Percentiles rank a stretch among this genome's conserved stretches.
phyloP scores from a whole-genome alignment of 2,888 invertebrate genomes.

The Bimastos eiseni region DNA sequence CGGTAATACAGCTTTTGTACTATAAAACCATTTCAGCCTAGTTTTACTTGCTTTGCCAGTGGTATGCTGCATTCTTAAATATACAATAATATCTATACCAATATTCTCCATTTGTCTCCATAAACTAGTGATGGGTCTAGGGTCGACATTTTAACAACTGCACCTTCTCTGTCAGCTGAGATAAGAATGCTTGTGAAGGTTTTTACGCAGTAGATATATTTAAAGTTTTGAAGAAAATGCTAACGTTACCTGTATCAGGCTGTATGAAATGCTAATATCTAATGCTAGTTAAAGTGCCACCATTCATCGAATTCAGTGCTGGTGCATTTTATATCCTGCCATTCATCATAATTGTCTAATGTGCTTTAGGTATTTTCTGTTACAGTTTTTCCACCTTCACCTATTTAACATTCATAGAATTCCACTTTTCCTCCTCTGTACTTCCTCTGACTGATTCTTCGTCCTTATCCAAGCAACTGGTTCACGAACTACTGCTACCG shows the following conservation, averaged over 20 bases:
- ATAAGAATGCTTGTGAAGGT: not conserved
- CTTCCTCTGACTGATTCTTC: not conserved
- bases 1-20: too few species aligned
- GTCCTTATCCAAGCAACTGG: not conserved
- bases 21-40: not conserved
- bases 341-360: not conserved
- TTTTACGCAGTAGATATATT: not conserved
- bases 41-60: too few species aligned
- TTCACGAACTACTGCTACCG: not conserved
- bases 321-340: not conserved
- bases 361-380: not conserved
- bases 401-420: not conserved
- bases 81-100: too few species aligned
- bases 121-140: too few species aligned
- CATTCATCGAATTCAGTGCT: not conserved
- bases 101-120: too few species aligned
- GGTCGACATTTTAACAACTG: too few species aligned
- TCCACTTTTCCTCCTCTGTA: not conserved
- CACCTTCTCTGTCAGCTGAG: not conserved
- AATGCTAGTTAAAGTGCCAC: not conserved
- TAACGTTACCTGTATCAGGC: not conserved
- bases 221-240: not conserved
- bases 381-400: not conserved
- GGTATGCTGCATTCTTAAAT: too few species aligned
- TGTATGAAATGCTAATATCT: not conserved